A percentile compares a stretch with the other conserved stretches of the same genome.
phyloP scores from a whole-genome alignment of 2,888 invertebrate species.

The Thymelicus lineola region DNA sequence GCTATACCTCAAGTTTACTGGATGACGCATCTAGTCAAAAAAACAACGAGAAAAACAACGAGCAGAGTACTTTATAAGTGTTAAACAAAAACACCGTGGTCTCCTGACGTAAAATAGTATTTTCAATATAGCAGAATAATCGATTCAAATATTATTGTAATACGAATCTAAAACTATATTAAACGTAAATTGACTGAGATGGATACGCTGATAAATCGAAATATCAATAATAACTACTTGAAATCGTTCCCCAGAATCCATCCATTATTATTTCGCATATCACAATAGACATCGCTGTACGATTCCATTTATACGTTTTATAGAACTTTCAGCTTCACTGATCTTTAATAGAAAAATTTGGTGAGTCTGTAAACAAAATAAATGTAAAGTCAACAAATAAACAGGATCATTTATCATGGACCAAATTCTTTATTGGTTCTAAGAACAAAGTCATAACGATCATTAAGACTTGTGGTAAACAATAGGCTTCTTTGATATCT shows the following conservation, averaged over 20 bases:
- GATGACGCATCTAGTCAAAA: no score
- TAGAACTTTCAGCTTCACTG: neutral
- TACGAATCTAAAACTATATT: no score
- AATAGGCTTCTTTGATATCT: neutral
- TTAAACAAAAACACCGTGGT: no score
- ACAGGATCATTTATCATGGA: conserved; percentile 15
- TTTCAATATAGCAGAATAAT: no score
- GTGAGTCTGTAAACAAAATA: conserved; percentile 13
- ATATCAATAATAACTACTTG: neutral
- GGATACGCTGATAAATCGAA: no score
- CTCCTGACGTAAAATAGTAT: no score
- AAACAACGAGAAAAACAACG: no score
- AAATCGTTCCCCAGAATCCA: conserved; percentile 9
- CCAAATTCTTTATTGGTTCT: neutral
- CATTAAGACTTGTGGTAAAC: neutral
- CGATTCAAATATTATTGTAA: no score
- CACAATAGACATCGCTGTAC: neutral
- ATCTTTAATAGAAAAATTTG: conserved; percentile 15
- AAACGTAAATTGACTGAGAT: no score
- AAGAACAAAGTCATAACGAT: neutral
- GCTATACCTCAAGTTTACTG: no score
- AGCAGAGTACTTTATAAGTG: no score
- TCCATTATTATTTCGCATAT: neutral
- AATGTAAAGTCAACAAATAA: conserved; percentile 11
- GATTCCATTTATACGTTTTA: neutral